Evolutionary conservation across 1,140 invertebrate species (phyloP).

Genomic region (Dendroctonus valens): DNA sequence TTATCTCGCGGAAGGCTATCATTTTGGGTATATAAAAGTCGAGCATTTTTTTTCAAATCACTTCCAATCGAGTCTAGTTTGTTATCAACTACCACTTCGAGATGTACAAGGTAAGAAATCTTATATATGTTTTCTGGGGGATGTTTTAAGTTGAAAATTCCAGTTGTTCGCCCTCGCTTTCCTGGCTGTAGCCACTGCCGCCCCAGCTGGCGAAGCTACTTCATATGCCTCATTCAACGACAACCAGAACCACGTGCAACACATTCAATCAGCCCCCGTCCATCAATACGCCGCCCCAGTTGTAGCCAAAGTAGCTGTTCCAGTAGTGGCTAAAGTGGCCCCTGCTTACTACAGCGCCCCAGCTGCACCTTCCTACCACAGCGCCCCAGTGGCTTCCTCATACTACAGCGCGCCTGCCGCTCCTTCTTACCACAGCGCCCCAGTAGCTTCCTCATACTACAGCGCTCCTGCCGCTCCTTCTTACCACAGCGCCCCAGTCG

Average conservation of each 20-base stretch:
- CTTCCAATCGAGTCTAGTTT: background rate
- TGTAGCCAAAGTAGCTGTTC: slow-evolving; percentile 29
- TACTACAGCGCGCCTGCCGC: slow-evolving; percentile 32
- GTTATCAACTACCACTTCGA: background rate
- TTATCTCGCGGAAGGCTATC: background rate
- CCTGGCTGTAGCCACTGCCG: slow-evolving; percentile 21
- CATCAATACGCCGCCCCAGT: slow-evolving; percentile 42
- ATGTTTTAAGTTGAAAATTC: slow-evolving; percentile 11
- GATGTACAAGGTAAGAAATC: slow-evolving; percentile 13
- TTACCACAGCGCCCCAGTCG: slow-evolving; percentile 9
- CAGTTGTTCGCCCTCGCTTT: slow-evolving; percentile 22
- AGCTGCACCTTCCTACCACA: background rate
- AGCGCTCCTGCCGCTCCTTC: slow-evolving; percentile 22
- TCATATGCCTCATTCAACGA: slow-evolving; percentile 33
- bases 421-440: too few relatives aligned
- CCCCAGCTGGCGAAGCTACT: slow-evolving; percentile 25
- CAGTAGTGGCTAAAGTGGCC: slow-evolving; percentile 35
- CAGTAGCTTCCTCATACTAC: background rate
- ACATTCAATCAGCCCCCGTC: slow-evolving; percentile 52
- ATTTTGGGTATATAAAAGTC: slow-evolving; percentile 4
- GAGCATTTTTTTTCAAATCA: background rate
- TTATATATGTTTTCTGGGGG: background rate
- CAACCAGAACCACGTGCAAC: slow-evolving; percentile 44
- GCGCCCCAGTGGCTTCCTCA: slow-evolving; percentile 1
- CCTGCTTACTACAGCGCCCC: slow-evolving; percentile 26